Conservation (phyloP, 2,797 vertebrate genomes). For the Vireo griseus region DNA sequence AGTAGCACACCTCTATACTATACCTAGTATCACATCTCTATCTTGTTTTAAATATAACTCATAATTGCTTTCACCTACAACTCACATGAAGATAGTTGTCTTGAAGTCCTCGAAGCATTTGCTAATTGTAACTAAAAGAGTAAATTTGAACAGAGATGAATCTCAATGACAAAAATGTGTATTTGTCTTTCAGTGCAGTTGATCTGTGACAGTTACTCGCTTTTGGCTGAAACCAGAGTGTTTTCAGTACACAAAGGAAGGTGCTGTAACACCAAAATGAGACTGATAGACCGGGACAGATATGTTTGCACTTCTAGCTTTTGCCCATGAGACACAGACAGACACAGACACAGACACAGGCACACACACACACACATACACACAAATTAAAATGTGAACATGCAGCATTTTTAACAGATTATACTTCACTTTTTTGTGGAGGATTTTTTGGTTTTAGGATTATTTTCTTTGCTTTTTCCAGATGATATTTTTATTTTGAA, state of each 20-base stretch:
- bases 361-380: fast-evolving
- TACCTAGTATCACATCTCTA: neutral
- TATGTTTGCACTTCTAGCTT: neutral
- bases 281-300: neutral
- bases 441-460: neutral
- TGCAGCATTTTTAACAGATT: neutral
- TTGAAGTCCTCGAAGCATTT: neutral
- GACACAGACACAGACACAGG: no score
- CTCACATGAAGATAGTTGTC: neutral
- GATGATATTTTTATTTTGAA: neutral
- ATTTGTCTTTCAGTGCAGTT: neutral
- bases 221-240: neutral
- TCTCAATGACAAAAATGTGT: neutral
- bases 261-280: neutral
- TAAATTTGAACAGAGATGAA: neutral
- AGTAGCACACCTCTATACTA: neutral
- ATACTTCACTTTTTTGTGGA: neutral
- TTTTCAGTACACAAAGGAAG: neutral
- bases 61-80: neutral
- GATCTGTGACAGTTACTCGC: neutral
- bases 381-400: neutral
- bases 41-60: neutral
- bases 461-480: neutral
- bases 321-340: neutral
- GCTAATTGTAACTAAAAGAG: neutral